Base-by-base conservation (phyloP, 2,888 invertebrate species). In the Drosophila tanythrix region DNA sequence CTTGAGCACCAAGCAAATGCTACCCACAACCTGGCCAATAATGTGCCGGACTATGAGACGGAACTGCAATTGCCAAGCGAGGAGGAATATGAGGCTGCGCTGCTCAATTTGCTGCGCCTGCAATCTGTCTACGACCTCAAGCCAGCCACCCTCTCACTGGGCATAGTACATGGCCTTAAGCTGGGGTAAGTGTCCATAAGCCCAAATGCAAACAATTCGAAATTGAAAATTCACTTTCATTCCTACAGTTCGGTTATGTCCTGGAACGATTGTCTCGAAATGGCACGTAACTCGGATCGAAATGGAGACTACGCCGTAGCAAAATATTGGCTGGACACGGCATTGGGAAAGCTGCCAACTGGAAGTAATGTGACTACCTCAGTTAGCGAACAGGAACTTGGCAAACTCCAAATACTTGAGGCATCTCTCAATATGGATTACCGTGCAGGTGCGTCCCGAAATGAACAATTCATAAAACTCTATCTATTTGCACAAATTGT, bases 61-160 rank as follows among this genome's bases (percentile, higher is more conserved):
- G 59, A 80, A 3, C 59, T 91, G 10, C 67, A 73, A 36, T 79
- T 92, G 56, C 92, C 92, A 50, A 81, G 71, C 33, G 92, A 91
- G 35, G 75, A 79, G 64, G 91, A 92, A 36, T 88, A 91, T 60
- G 92, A 92, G 61, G 71, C 79, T 36, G 87, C 90, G 0, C 66
- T 89, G 33, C 69, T 65, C 15, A 85, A 83, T 69, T 64, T 92
- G 46, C 59, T 92, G 60, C 87, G 95, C 43, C 92, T 95, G n/a
- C 95, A 96, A 82, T 95, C 95, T 75, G 95, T 95, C 0, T 96
- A 96, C 88, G 94, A 94, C 71, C 91, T 96, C 60, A 94, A 95
- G 2, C 93, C 95, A 0, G 89, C 93, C n/a, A 92, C 93, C 31
- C 92, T 96, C 52, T 94, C 95, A 0, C 87, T 93, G 55, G 95